A percentile compares a stretch with the other conserved stretches of the same genome.
These are phyloP conservation scores for Tenthredo livida DNA, from an alignment of 2,888 invertebrate genomes.

Conservation along the genomic window DNA sequence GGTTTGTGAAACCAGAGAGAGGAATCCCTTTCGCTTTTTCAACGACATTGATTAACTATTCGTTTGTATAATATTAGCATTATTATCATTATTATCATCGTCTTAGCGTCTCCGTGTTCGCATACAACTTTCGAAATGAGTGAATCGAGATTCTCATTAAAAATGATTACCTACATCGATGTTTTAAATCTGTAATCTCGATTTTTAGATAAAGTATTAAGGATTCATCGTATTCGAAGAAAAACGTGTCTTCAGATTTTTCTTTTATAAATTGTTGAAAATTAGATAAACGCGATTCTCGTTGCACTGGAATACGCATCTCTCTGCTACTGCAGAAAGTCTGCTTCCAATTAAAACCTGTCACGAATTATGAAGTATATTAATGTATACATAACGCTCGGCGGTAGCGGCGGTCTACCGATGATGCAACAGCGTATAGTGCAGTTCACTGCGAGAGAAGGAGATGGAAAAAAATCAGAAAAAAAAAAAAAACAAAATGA, in stretches of 20 bases:
- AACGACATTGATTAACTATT: not conserved
- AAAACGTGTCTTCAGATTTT: not conserved
- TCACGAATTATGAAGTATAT: conserved; percentile 24
- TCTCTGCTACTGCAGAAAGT: not conserved
- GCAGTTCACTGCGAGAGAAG: not conserved
- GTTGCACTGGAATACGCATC: not conserved
- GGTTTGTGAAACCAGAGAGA: not conserved
- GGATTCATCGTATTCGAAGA: not conserved
- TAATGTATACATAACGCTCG: not conserved
- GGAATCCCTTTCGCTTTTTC: not conserved
- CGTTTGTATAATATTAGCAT: not conserved
- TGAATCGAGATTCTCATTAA: not conserved
- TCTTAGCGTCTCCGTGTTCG: not conserved
- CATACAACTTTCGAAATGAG: not conserved
- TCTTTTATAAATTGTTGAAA: not conserved
- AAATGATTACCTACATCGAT: not conserved
- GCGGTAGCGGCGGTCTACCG: not conserved
- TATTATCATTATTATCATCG: not conserved
- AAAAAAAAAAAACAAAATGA: not conserved
- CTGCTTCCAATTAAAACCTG: not conserved
- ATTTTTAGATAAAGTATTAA: not conserved
- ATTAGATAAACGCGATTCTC: not conserved
- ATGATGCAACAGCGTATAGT: not conserved
- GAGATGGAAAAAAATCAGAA: not conserved
- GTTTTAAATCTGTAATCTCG: not conserved